Evolutionary conservation across 2,888 invertebrate genomes (phyloP).

Genomic region (Diplazon laetatorius): DNA sequence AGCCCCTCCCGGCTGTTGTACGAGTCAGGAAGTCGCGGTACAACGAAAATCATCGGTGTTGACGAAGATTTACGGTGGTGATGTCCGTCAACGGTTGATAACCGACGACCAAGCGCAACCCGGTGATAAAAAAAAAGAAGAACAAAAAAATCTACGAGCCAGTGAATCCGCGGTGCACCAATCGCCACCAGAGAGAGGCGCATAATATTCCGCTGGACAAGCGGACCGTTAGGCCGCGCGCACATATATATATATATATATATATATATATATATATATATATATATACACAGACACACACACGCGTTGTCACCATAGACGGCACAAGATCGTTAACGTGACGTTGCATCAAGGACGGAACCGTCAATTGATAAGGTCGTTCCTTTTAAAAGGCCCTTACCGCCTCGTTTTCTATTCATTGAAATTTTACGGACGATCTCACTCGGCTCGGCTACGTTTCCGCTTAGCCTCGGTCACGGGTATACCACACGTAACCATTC

Average conservation of each 20-base stretch:
- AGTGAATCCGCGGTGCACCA: slow-evolving; percentile 1
- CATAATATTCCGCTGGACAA: slow-evolving; percentile 3
- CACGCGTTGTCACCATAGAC: slow-evolving; percentile 53
- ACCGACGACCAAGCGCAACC: slow-evolving; percentile 4
- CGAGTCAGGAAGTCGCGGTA: slow-evolving; percentile 8
- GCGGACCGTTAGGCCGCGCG: background rate
- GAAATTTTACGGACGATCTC: slow-evolving; percentile 73
- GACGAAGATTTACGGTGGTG: background rate
- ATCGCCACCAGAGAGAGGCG: background rate
- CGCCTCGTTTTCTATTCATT: slow-evolving; percentile 79
- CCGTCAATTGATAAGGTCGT: slow-evolving; percentile 81
- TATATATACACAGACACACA: slow-evolving; percentile 15
- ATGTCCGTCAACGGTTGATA: slow-evolving; percentile 17
- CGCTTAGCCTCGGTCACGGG: slow-evolving; percentile 48
- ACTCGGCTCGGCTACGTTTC: slow-evolving; percentile 48
- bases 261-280: no score
- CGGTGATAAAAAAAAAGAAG: no score
- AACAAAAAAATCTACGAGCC: no score
- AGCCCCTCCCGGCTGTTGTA: no score
- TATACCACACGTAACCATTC: slow-evolving; percentile 6
- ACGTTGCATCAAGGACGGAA: slow-evolving; percentile 75
- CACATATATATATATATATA: no score
- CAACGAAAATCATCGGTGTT: slow-evolving; percentile 31
- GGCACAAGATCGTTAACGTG: slow-evolving; percentile 41
- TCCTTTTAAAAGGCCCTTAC: slow-evolving; percentile 79